Percentiles rank a stretch among this genome's conserved stretches.
Conservation (phyloP, 2,888 invertebrate species). For the Cotesia congregata region DNA sequence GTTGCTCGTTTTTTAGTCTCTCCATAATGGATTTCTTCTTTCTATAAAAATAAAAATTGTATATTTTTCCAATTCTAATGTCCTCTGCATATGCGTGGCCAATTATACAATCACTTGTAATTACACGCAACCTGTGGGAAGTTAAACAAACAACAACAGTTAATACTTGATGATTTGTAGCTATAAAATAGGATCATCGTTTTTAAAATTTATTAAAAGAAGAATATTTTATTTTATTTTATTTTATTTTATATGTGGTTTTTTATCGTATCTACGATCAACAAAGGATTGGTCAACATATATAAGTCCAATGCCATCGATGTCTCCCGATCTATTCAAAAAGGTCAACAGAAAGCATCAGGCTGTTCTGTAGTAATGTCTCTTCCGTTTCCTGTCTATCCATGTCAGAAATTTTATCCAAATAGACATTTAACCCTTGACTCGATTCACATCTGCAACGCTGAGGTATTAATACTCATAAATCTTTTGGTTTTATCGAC, state of each 20-base stretch:
- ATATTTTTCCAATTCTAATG: background rate
- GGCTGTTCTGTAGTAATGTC: conserved; percentile 17
- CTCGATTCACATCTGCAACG: background rate
- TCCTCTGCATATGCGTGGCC: background rate
- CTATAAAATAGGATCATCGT: background rate
- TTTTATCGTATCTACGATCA: conserved; percentile 34
- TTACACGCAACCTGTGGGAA: background rate
- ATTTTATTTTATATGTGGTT: background rate
- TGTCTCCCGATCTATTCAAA: conserved; percentile 9
- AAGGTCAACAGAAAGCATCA: background rate
- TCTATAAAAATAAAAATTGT: background rate
- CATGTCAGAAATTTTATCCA: conserved; percentile 17
- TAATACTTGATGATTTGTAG: background rate
- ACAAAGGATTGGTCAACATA: conserved; percentile 45
- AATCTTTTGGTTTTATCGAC: background rate
- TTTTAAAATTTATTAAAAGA: conserved; percentile 12
- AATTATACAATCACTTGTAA: background rate
- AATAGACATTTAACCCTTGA: conserved; percentile 18
- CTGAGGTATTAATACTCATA: background rate
- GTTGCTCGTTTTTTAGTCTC: conserved; percentile 20
- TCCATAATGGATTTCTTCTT: conserved; percentile 11
- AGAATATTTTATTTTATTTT: background rate
- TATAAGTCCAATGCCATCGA: conserved; percentile 15
- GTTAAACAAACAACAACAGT: background rate
- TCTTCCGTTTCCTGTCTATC: conserved; percentile 25